Conservation (phyloP, 2,888 invertebrate species). For the Seira sanloemensis region DNA sequence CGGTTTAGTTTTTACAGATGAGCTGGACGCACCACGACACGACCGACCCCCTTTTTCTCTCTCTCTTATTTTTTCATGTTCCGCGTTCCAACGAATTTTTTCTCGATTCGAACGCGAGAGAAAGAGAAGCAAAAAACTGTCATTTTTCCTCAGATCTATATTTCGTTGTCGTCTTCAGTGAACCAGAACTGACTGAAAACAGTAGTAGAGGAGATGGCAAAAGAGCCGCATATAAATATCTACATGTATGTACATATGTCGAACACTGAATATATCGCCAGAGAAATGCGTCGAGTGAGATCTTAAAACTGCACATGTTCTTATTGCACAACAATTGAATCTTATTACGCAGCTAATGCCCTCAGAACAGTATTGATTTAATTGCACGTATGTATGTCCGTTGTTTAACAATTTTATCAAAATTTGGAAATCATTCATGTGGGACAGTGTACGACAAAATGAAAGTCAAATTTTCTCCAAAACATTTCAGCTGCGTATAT, state of each 20-base stretch:
- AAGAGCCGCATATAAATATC: too few species aligned
- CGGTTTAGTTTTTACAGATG: not conserved
- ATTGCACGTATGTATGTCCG: too few species aligned
- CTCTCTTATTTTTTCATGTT: slow-evolving; percentile 19
- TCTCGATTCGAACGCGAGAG: too few species aligned
- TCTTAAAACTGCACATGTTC: not conserved
- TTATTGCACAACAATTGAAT: slow-evolving; percentile 9
- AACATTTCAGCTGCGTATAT: not conserved
- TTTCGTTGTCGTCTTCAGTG: slow-evolving; percentile 51
- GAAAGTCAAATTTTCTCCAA: too few species aligned
- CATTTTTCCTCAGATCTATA: slow-evolving; percentile 47
- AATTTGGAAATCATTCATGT: too few species aligned
- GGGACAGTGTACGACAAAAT: too few species aligned
- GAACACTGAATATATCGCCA: too few species aligned
- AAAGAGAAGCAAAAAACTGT: slow-evolving; percentile 35
- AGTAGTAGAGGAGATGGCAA: not conserved
- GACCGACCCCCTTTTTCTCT: slow-evolving; percentile 20
- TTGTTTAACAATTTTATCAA: too few species aligned
- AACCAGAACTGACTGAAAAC: slow-evolving; percentile 50
- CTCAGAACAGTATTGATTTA: too few species aligned
- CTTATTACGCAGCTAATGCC: too few species aligned
- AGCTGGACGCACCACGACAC: not conserved
- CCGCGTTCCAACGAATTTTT: slow-evolving; percentile 29
- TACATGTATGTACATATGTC: not conserved
- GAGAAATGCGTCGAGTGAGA: not conserved